These are phyloP conservation scores for Philhelius pedissequus DNA, from an alignment of 2,888 invertebrate genomes.

Conservation along the genomic window DNA sequence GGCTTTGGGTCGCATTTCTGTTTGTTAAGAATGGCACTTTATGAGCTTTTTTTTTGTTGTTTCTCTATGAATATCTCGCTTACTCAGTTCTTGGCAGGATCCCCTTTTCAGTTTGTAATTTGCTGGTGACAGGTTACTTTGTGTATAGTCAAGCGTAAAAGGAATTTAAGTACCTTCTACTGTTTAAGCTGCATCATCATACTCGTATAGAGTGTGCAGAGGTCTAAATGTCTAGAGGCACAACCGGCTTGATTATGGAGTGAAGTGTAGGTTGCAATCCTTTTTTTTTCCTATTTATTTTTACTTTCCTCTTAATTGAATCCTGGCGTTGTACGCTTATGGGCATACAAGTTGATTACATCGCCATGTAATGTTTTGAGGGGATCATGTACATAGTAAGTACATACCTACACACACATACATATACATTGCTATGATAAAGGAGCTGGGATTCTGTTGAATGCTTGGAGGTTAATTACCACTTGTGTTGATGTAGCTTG, in stretches of 20 bases:
- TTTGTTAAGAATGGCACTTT: constrained; percentile 52
- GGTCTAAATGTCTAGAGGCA: constrained; percentile 18
- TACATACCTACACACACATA: background rate
- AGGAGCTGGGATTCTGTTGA: background rate
- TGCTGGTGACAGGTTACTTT: constrained; percentile 41
- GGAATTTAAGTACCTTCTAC: constrained; percentile 1
- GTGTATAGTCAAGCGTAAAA: constrained; percentile 24
- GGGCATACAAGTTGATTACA: constrained; percentile 31
- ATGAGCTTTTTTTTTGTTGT: constrained; percentile 1
- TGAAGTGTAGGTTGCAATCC: background rate
- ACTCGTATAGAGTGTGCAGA: background rate
- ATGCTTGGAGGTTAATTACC: constrained; percentile 19
- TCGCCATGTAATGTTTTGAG: constrained; percentile 3
- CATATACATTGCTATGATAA: background rate
- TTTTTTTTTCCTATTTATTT: constrained; percentile 4
- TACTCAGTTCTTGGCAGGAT: background rate
- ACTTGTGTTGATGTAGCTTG: constrained; percentile 18
- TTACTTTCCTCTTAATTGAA: constrained; percentile 33
- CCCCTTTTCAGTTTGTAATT: background rate
- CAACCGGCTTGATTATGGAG: background rate
- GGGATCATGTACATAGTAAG: background rate
- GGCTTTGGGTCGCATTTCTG: constrained; percentile 39
- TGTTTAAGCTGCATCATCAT: constrained; percentile 11
- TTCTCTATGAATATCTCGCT: no score
- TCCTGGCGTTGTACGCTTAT: constrained; percentile 24